Percentiles rank a stretch among this genome's conserved stretches.
Evolutionary conservation across 1,140 invertebrate genomes (phyloP).

Genomic region (Gryllus bimaculatus): DNA sequence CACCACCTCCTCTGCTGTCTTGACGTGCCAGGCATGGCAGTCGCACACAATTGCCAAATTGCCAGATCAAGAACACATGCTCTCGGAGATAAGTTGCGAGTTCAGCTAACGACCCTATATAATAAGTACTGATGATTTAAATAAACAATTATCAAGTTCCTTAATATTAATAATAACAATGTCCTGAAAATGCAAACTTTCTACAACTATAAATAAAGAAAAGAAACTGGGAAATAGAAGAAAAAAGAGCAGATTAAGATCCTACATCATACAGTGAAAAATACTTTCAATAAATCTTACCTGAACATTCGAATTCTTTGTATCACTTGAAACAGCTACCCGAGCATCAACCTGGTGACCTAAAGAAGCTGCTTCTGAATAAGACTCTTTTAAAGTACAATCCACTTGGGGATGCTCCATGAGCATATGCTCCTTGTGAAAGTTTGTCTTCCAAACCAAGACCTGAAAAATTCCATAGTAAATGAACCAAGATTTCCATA

Average conservation of each 20-base stretch:
- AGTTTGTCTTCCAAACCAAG: slow-evolving; percentile 51
- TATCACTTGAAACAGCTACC: neutral
- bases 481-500: slow-evolving; percentile 49
- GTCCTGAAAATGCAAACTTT: neutral
- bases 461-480: slow-evolving; percentile 69
- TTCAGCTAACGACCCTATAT: no score
- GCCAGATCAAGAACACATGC: no score
- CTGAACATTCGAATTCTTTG: neutral
- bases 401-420: slow-evolving; percentile 22
- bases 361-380: neutral
- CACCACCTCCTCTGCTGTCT: no score
- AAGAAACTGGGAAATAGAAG: neutral
- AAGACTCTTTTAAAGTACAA: neutral
- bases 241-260: neutral
- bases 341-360: neutral
- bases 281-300: neutral
- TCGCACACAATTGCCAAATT: no score
- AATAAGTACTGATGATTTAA: neutral
- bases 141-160: neutral
- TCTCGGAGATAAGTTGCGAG: no score
- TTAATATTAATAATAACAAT: neutral
- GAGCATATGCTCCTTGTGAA: slow-evolving; percentile 34
- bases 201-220: neutral
- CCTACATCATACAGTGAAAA: neutral
- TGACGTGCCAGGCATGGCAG: no score